Base-by-base conservation (phyloP, 2,888 invertebrate species). In the Drosophila vallismaia region DNA sequence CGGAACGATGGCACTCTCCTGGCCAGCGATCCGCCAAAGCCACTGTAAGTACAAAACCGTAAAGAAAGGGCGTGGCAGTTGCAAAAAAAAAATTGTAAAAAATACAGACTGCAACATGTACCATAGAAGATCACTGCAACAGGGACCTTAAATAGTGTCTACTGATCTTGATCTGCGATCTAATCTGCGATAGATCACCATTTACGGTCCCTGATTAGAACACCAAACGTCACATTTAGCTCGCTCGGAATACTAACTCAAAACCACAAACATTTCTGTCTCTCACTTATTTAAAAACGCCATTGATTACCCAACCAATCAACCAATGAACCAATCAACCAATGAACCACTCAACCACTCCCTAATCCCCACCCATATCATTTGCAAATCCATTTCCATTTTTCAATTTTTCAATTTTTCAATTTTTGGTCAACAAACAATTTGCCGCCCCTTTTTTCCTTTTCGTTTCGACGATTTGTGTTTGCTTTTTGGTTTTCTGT, bases 11-110 rank as follows among this genome's bases (percentile, higher is more conserved):
- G 98, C 73, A 98, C 99, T 2, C 93, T 99, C 59, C 94, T 98
- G 57, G 98, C 98, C 72, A 98, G 98, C 88, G 98, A 99, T 93
- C 98, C 98, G 59, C 98, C 98, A 24, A 97, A 98, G 92, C 98
- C 98, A 86, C 95, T 99, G 98, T 97, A 93, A 96, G 96, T 95
- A 85, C 49, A 85, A 49, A 44, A 29, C 8, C 57, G 28, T 45
- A 40, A 67, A 55, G 67, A 72, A 52, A 49, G 74, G 72, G 74
- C 68, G 54, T 72, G 74, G 63, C 71, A 62, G 49, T 40, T 54
- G 52, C 58, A 12, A 29, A 42, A 29, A 2, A 2, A 52, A 49
- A 63, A 44, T 60, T 44, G 42, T 26, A 46, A 53, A 40, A 53
- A 64, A 31, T 44, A 38, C 51, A 63, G 24, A 3, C 45, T 46